Evolutionary conservation across 2,888 invertebrate species (phyloP), one percentile per base, ranked within the genome.

Genomic region (Auanema freiburgensis): DNA sequence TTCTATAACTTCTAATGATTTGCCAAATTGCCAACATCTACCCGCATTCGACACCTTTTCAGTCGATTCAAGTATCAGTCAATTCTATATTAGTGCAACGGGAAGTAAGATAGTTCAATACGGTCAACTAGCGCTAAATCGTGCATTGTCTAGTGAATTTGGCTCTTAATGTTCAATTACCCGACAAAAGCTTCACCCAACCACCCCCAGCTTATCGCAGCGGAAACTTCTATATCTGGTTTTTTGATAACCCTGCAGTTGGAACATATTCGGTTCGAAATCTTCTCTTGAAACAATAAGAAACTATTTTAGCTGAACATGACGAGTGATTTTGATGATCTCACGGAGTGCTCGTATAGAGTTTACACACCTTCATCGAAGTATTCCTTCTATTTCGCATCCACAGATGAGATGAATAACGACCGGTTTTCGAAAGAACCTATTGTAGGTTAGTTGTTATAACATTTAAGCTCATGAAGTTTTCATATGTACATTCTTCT

Each of bases 1-100:
- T 52, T 59, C 64, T 12, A 63, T 75, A 40, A 24, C 69, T 40
- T 65, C 67, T 41, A 75, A 78, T 57, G 78, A 78, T 50, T 59
- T 78, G n/a, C 66, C 76, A 18, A 77, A 78, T 23, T 78, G 78
- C 57, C 44, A 68, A 23, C 63, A 70, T 58, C 71, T 74, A 1
- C 77, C 78, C 12, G 25, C 16, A 8, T 70, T 62, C 53, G 69
- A 74, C 21, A 67, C 74, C n/a, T 74, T 78, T 64, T 78, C 78
- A 50, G 63, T 78, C 14, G 78, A 78, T 43, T 71, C 70, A 18
- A 66, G 72, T 10, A 56, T 69, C 25, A 60, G 67, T n/a, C 50
- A 51, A 12, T 46, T 78, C 44, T 57, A 59, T 21, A 51, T 77
- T 2, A 49, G 59, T n/a, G 72, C 67, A 10, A 69, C 70, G 12